Percentiles rank a stretch among this genome's conserved stretches.
These are phyloP conservation scores for Acleris emargana DNA, from an alignment of 2,888 invertebrate genomes.

Conservation along the genomic window DNA sequence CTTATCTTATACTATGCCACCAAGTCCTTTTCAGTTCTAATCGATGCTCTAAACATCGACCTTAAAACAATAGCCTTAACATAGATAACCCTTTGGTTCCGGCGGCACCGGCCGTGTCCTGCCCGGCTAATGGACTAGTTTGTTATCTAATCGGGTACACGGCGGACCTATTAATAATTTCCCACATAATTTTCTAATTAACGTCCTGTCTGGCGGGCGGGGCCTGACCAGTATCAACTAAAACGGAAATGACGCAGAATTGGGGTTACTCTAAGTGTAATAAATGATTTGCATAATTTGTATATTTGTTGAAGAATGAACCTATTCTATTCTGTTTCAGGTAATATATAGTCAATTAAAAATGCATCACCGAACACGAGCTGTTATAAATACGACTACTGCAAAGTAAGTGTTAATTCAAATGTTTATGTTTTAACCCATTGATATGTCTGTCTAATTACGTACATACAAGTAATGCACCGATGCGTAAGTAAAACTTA, in stretches of 20 bases:
- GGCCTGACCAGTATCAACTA: conserved; percentile 57
- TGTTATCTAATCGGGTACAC: conserved; percentile 82
- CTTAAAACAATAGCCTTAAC: conserved; percentile 58
- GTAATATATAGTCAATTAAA: conserved; percentile 59
- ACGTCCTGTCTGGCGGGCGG: conserved; percentile 69
- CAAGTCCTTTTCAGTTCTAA: conserved; percentile 60
- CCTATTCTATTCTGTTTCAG: conserved; percentile 70
- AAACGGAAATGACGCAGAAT: conserved; percentile 70
- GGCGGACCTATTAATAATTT: conserved; percentile 80
- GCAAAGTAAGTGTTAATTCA: too few relatives aligned
- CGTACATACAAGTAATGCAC: conserved; percentile 46
- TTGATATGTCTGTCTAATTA: conserved; percentile 23
- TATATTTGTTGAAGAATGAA: conserved; percentile 49
- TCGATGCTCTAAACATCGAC: conserved; percentile 56
- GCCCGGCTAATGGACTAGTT: conserved; percentile 80
- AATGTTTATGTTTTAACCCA: conserved; percentile 43
- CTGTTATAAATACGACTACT: too few relatives aligned
- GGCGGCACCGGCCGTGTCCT: conserved; percentile 56
- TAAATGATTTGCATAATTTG: conserved; percentile 53
- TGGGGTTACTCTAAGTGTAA: conserved; percentile 51
- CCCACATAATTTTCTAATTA: conserved; percentile 81
- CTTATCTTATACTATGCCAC: conserved; percentile 64
- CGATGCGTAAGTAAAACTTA: conserved; percentile 45
- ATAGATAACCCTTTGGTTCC: conserved; percentile 49
- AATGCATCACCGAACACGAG: conserved; percentile 46